Percentiles rank a stretch among this genome's conserved stretches.
Conservation (phyloP, 2,797 vertebrate species). For the Rhabdomys pumilio region DNA sequence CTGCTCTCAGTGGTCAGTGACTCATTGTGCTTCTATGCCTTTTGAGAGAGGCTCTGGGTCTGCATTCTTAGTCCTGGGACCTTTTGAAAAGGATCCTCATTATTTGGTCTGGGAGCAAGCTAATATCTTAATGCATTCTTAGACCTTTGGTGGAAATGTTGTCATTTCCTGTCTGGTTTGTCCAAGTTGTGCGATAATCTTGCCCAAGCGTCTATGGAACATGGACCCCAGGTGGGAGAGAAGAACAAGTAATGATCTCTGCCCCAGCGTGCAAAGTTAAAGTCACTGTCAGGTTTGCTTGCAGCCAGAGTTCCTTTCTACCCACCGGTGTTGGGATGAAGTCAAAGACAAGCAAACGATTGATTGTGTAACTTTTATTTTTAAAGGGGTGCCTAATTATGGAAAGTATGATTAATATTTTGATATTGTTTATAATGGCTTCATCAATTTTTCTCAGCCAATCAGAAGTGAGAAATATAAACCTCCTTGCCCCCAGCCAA, state of each 20-base stretch:
- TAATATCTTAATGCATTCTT: background rate
- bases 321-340: background rate
- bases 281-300: background rate
- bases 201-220: background rate
- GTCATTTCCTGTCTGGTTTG: background rate
- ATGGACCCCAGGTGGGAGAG: slow-evolving; percentile 53
- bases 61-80: slow-evolving; percentile 1
- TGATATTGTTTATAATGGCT: slow-evolving; percentile 69
- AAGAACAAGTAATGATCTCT: background rate
- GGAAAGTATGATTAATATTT: slow-evolving; percentile 73
- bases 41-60: background rate
- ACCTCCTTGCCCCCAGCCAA: background rate
- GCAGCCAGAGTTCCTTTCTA: slow-evolving; percentile 42
- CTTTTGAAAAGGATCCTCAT: slow-evolving; percentile 35
- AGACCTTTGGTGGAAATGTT: background rate
- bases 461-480: slow-evolving; percentile 64
- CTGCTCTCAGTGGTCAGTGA: background rate
- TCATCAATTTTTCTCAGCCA: slow-evolving; percentile 62
- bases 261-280: background rate
- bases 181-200: background rate
- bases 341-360: slow-evolving; percentile 64
- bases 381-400: slow-evolving; percentile 73
- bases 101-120: background rate
- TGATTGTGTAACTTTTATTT: slow-evolving; percentile 65
- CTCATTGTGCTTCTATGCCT: background rate